Percentiles rank a stretch among this genome's conserved stretches.
phyloP scores from a whole-genome alignment of 2,113 vertebrate species.

The Menura novaehollandiae region DNA sequence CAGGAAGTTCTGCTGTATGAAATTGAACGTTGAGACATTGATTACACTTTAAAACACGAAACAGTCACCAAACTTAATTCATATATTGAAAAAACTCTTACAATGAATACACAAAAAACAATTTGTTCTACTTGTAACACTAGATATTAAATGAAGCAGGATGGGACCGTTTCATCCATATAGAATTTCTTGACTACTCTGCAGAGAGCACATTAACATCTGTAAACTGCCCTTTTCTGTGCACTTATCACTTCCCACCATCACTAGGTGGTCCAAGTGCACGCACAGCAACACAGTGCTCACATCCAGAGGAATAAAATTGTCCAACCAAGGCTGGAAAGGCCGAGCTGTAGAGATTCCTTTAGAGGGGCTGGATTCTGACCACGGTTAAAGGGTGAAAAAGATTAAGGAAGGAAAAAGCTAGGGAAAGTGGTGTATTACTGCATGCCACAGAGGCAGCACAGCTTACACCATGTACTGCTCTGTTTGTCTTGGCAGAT shows the following conservation, averaged over 20 bases:
- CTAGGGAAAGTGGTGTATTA: slow-evolving; percentile 41
- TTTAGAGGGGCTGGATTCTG: neutral
- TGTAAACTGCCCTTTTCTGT: neutral
- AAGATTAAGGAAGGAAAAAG: neutral
- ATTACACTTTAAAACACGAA: neutral
- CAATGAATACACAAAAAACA: neutral
- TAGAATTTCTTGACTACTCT: neutral
- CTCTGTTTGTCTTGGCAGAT: slow-evolving; percentile 72
- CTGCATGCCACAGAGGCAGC: slow-evolving; percentile 55
- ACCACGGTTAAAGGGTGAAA: neutral
- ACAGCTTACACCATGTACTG: slow-evolving; percentile 61
- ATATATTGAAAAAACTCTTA: neutral
- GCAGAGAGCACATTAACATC: neutral
- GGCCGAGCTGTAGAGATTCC: neutral
- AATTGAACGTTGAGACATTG: neutral
- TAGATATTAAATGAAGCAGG: neutral
- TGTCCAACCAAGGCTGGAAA: neutral
- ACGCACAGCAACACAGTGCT: neutral
- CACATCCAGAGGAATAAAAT: neutral
- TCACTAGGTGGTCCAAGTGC: neutral
- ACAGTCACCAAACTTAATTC: neutral
- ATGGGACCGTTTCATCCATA: neutral
- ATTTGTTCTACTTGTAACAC: neutral
- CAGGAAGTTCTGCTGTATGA: neutral
- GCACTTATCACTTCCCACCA: neutral